Percentiles rank a stretch among this genome's conserved stretches.
phyloP scores from a whole-genome alignment of 2,797 vertebrate species.

The Spondyliosoma cantharus region DNA sequence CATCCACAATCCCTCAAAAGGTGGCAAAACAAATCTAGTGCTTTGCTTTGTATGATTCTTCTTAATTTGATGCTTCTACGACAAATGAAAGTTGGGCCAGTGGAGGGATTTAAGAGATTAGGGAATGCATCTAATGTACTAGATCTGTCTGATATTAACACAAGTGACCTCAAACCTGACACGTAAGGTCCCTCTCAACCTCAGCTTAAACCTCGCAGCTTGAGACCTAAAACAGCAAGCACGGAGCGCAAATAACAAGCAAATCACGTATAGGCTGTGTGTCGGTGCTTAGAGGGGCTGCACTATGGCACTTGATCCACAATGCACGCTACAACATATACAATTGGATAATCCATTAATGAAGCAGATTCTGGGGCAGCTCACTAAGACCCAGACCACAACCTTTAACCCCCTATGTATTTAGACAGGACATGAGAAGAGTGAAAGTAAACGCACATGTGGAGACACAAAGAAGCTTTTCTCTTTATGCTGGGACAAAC shows the following conservation, averaged over 20 bases:
- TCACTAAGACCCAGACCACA: slow-evolving; percentile 42
- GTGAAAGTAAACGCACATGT: slow-evolving; percentile 52
- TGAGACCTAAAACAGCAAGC: slow-evolving; percentile 43
- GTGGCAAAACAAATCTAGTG: slow-evolving; percentile 41
- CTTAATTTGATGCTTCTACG: slow-evolving; percentile 47
- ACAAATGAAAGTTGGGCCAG: slow-evolving; percentile 58
- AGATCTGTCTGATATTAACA: slow-evolving; percentile 61
- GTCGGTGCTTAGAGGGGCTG: slow-evolving; percentile 13
- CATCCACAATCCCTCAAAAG: slow-evolving; percentile 35
- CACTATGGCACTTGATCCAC: slow-evolving; percentile 41
- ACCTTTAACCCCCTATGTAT: slow-evolving; percentile 37
- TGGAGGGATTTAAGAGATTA: slow-evolving; percentile 68
- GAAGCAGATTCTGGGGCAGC: slow-evolving; percentile 56
- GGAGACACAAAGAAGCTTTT: slow-evolving; percentile 63
- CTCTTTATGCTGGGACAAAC: slow-evolving; percentile 49
- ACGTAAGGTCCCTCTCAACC: slow-evolving; percentile 49
- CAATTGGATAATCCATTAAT: slow-evolving; percentile 71
- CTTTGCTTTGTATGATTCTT: slow-evolving; percentile 46
- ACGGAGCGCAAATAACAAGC: slow-evolving; percentile 49
- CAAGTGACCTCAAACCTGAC: slow-evolving; percentile 64
- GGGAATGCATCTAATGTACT: slow-evolving; percentile 52
- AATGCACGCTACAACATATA: slow-evolving; percentile 46
- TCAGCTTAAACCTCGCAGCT: slow-evolving; percentile 49
- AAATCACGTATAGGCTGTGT: slow-evolving; percentile 10
- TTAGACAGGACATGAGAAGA: slow-evolving; percentile 47